phyloP scores from a whole-genome alignment of 2,888 invertebrate species.

The Hirudinaria manillensis region DNA sequence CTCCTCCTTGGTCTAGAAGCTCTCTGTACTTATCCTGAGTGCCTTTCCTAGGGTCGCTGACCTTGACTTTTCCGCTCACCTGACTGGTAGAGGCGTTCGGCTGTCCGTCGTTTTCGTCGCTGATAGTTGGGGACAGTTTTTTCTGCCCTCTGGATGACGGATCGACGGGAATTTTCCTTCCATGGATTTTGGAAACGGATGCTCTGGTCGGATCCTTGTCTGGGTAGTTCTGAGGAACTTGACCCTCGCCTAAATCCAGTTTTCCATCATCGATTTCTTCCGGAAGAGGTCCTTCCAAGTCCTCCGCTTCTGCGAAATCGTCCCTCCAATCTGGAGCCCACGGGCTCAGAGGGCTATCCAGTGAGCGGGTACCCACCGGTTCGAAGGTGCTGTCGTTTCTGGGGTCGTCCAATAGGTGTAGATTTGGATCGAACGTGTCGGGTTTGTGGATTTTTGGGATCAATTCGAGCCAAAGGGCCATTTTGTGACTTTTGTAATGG shows the following conservation, averaged over 20 bases:
- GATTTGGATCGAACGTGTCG: conserved; percentile 73
- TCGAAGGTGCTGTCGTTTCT: conserved; percentile 61
- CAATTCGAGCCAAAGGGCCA: conserved; percentile 89
- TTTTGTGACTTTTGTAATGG: conserved; percentile 87
- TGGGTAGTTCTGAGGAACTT: neutral
- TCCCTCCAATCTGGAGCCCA: conserved; percentile 5
- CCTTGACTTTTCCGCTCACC: neutral
- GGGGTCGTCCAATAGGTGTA: conserved; percentile 75
- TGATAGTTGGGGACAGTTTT: neutral
- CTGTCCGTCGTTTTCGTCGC: neutral
- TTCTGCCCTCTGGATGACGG: neutral
- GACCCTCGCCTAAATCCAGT: neutral
- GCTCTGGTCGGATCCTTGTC: no score
- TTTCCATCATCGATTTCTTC: conserved; percentile 9
- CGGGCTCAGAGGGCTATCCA: neutral
- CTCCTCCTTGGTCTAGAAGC: neutral
- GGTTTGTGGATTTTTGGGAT: conserved; percentile 80
- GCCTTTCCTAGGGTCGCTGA: neutral
- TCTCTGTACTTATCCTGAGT: conserved; percentile 8
- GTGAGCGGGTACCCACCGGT: conserved; percentile 15
- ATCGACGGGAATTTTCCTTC: neutral
- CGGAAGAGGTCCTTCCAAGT: neutral
- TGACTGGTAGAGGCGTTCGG: neutral
- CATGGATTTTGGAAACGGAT: neutral
- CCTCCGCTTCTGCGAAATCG: conserved; percentile 3